phyloP scores from a whole-genome alignment of 2,797 vertebrate genomes.

The Fringilla coelebs region DNA sequence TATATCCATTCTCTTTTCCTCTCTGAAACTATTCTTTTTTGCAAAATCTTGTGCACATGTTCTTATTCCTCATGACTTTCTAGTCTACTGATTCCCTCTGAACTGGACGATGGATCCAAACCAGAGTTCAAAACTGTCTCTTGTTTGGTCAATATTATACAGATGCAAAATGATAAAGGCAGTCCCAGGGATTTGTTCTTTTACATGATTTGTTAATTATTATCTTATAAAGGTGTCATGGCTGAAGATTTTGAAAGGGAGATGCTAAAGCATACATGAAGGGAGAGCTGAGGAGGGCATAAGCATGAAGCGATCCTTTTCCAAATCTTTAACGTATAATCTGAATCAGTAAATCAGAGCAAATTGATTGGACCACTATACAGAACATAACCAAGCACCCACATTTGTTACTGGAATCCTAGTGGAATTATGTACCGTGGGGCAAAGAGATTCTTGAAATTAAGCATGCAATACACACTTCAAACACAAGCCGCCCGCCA shows the following conservation, averaged over 20 bases:
- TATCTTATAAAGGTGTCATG: not conserved
- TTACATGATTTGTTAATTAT: not conserved
- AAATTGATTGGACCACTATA: not conserved
- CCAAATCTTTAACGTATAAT: not conserved
- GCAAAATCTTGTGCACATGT: not conserved
- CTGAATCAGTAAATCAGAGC: not conserved
- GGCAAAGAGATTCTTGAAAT: not conserved
- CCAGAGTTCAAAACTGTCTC: not conserved
- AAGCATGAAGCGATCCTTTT: not conserved
- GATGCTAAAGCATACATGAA: not conserved
- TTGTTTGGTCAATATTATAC: not conserved
- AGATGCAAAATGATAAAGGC: not conserved
- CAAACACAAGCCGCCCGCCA: not conserved
- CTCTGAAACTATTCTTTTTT: not conserved
- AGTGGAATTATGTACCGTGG: rapidly evolving
- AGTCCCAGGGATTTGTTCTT: not conserved
- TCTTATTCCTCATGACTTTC: not conserved
- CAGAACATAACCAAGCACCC: not conserved
- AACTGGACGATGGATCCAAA: not conserved
- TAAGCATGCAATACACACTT: not conserved
- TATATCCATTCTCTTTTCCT: not conserved
- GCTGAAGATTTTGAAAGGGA: not conserved
- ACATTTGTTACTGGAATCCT: not conserved
- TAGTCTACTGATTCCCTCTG: not conserved
- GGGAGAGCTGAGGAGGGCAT: rapidly evolving